Evolutionary conservation across 2,113 vertebrate species (phyloP).

Genomic region (Chaetops frenatus): DNA sequence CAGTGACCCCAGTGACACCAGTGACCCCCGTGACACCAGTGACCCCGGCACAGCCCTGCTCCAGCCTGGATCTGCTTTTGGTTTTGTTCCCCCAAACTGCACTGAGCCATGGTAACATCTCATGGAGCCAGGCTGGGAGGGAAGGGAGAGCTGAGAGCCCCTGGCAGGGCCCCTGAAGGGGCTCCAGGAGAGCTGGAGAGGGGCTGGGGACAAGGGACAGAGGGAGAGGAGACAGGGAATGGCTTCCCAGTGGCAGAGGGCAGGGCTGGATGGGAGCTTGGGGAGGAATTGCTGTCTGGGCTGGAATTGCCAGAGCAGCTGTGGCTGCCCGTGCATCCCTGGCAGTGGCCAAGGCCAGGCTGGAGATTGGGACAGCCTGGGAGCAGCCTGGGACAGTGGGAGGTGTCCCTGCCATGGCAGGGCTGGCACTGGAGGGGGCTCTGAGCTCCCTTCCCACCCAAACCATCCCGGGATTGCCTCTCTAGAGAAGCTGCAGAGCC

Average conservation of each 20-base stretch:
- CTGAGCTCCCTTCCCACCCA: neutral
- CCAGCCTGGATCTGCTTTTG: neutral
- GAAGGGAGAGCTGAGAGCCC: neutral
- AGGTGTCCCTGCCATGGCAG: neutral
- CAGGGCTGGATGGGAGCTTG: fast-evolving
- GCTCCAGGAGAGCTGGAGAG: neutral
- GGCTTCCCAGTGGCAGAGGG: neutral
- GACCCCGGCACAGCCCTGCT: fast-evolving
- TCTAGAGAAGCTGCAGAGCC: neutral
- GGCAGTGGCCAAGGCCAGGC: neutral
- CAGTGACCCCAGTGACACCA: neutral
- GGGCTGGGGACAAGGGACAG: neutral
- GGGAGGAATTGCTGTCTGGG: fast-evolving
- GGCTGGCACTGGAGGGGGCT: neutral
- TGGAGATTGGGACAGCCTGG: neutral
- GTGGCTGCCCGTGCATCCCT: neutral
- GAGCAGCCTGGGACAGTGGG: neutral
- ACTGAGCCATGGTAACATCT: fast-evolving
- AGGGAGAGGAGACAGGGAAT: neutral
- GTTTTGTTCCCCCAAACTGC: neutral
- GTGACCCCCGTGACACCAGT: neutral
- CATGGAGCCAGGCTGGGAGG: neutral
- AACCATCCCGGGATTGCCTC: fast-evolving
- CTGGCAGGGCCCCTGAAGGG: fast-evolving
- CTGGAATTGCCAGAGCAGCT: neutral